Evolutionary conservation across 2,797 vertebrate genomes (phyloP), one percentile per base, ranked within the genome.

Genomic region (Chelidonichthys spinosus): DNA sequence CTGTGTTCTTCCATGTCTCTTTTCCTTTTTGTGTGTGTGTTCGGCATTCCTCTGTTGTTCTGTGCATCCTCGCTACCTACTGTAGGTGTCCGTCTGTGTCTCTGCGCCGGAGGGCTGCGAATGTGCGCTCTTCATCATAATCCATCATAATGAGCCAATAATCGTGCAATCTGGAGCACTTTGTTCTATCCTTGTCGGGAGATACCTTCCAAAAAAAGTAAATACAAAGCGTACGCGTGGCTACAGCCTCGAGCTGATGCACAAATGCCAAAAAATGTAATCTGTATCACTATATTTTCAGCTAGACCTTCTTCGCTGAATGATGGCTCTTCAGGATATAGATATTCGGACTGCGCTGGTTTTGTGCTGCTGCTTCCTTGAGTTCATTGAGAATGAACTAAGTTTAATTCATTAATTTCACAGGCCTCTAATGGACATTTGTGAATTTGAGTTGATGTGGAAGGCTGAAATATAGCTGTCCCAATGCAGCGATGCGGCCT

Each of bases 1-100:
- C 53, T 63, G 63, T 79, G 75, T 82, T 86, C 71, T 69, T 81
- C 66, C 64, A 50, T 71, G 53, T 80, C 70, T 81, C 61, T 72
- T 53, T 70, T 72, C 67, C 39, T 58, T 25, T 63, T 25, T 25
- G 25, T 25, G 25, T 25, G 25, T 25, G 25, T 58, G n/a, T 69
- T 79, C 39, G 4, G 15, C 60, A 4, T 59, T 53, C 68, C 58
- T 74, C 69, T 17, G 1, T 59, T 17, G 0, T 49, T 76, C 47
- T 32, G 33, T 18, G 17, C 39, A 9, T 79, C 70, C 58, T 59
- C 10, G 1, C 46, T 56, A 9, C 32, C 32, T 14, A n/a, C 36
- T 37, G 35, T 39, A 18, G 63, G 46, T 65, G 46, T 32, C 3
- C n/a, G 33, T 46, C n/a, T 66, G 52, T 39, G 53, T 39, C 67